Conservation (phyloP, 2,797 vertebrate genomes). For the Alfaro cultratus region DNA sequence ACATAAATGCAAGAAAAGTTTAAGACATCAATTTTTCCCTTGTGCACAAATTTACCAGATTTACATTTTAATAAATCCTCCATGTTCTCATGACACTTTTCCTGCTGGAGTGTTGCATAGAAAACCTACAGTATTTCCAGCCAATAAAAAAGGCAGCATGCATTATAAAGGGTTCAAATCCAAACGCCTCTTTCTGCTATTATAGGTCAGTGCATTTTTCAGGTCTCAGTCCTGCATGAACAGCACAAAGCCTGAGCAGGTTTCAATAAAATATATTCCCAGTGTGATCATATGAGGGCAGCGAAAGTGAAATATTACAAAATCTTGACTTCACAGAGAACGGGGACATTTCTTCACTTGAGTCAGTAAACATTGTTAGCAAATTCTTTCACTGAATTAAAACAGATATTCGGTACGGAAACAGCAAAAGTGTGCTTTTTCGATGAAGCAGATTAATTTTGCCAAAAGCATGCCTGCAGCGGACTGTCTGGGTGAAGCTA, state of each 20-base stretch:
- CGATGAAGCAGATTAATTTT: background rate
- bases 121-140: background rate
- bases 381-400: background rate
- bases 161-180: background rate
- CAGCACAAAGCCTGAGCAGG: constrained; percentile 8
- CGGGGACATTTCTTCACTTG: constrained; percentile 10
- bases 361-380: background rate
- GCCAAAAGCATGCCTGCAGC: background rate
- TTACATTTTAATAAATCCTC: background rate
- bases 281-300: constrained; percentile 6
- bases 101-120: background rate
- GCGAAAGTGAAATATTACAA: constrained; percentile 22
- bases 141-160: background rate
- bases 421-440: background rate
- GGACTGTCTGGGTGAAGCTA: background rate
- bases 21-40: background rate
- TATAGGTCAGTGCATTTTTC: constrained; percentile 14
- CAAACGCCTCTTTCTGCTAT: constrained; percentile 16
- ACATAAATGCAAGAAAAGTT: background rate
- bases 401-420: background rate
- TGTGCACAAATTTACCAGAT: background rate
- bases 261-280: constrained; percentile 31
- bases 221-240: constrained; percentile 25
- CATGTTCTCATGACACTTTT: background rate
- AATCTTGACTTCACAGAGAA: constrained; percentile 24